Evolutionary conservation across 2,113 vertebrate species (phyloP).

Genomic region (Cebus imitator): DNA sequence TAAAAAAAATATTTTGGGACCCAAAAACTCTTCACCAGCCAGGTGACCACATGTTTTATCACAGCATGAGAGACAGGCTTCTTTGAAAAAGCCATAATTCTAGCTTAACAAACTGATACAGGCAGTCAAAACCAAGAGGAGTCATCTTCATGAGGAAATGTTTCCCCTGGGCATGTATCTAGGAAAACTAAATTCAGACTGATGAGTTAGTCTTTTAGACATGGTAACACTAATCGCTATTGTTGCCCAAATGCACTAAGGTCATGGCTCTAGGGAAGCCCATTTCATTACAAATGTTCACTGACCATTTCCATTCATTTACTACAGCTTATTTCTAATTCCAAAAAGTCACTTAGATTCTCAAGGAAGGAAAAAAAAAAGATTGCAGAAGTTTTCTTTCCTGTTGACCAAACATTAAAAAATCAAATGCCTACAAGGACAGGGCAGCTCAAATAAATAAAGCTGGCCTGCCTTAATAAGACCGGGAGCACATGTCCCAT

Average conservation of each 20-base stretch:
- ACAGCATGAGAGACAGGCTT: not conserved
- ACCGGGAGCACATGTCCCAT: not conserved
- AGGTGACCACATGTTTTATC: not conserved
- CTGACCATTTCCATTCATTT: not conserved
- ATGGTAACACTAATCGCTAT: not conserved
- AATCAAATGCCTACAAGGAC: not conserved
- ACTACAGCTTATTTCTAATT: constrained; percentile 14
- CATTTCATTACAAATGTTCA: not conserved
- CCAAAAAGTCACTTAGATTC: not conserved
- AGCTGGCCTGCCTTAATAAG: rapidly evolving
- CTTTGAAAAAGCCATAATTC: not conserved
- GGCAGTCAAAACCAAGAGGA: not conserved
- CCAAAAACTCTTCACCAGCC: not conserved
- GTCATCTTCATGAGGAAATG: not conserved
- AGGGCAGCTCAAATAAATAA: not conserved
- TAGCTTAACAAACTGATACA: not conserved
- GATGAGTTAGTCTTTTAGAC: not conserved
- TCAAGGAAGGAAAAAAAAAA: not conserved
- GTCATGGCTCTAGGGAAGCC: not conserved
- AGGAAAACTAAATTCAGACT: not conserved
- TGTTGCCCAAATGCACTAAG: not conserved
- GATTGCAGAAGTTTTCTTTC: not conserved
- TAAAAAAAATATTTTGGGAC: not conserved
- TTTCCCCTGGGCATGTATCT: not conserved
- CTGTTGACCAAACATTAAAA: not conserved